These are phyloP conservation scores for Drosophila burlai DNA, from an alignment of 1,140 invertebrate genomes.

Conservation along the genomic window DNA sequence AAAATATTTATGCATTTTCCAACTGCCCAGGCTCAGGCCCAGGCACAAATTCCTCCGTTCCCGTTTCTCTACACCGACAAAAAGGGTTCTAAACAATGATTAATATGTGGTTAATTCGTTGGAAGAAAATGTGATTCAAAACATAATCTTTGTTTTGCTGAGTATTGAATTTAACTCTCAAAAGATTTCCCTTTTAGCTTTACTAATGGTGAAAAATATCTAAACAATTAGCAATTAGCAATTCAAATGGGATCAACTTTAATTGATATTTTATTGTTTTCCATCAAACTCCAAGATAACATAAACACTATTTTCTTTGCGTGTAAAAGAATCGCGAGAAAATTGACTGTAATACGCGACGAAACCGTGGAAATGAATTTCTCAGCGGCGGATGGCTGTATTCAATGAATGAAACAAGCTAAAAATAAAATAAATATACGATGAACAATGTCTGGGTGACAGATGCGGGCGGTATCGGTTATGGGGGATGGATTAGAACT, in stretches of 20 bases:
- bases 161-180: neutral
- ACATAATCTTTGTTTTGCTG: neutral
- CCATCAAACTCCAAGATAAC: neutral
- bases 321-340: slow-evolving; percentile 18
- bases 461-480: slow-evolving; percentile 43
- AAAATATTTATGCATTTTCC: slow-evolving; percentile 48
- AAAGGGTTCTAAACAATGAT: neutral
- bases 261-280: neutral
- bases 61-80: slow-evolving; percentile 5
- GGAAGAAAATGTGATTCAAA: neutral
- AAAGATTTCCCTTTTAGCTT: neutral
- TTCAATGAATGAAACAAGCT: slow-evolving; percentile 51
- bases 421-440: slow-evolving; percentile 53
- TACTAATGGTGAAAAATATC: neutral
- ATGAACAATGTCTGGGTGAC: slow-evolving; percentile 51
- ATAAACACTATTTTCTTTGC: slow-evolving; percentile 2
- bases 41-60: slow-evolving; percentile 6
- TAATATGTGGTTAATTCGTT: neutral
- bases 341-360: slow-evolving; percentile 33
- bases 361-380: slow-evolving; percentile 47
- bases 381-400: slow-evolving; percentile 16
- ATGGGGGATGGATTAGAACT: slow-evolving; percentile 46
- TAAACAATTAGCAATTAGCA: no score
- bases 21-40: slow-evolving; percentile 11
- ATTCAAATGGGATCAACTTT: neutral